Evolutionary conservation across 1,140 invertebrate genomes (phyloP).

Genomic region (Marisa cornuarietis): DNA sequence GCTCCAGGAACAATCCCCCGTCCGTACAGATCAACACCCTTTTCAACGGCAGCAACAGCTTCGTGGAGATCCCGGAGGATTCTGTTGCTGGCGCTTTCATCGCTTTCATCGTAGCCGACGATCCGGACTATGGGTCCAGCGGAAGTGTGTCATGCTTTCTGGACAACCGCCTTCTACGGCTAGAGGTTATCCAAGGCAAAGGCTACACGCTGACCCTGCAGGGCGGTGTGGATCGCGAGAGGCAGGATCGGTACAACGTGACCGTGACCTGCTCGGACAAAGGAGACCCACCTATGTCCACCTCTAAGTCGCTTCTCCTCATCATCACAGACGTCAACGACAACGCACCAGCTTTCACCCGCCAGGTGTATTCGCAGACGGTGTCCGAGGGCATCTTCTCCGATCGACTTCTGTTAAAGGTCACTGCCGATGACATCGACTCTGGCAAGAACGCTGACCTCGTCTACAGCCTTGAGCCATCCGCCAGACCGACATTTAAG

Average conservation of each 20-base stretch:
- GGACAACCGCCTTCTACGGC: slow-evolving; percentile 27
- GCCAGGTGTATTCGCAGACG: slow-evolving; percentile 69
- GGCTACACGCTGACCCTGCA: slow-evolving; percentile 45
- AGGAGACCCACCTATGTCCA: slow-evolving; percentile 35
- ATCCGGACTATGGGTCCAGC: slow-evolving; percentile 44
- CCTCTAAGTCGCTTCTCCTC: slow-evolving; percentile 82
- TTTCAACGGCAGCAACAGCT: slow-evolving; percentile 36
- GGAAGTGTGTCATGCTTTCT: slow-evolving; percentile 46
- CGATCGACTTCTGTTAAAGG: slow-evolving; percentile 67
- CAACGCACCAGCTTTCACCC: slow-evolving; percentile 37
- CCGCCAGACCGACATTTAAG: slow-evolving; percentile 18
- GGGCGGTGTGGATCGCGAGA: slow-evolving; percentile 80
- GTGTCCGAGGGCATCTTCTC: slow-evolving; percentile 68
- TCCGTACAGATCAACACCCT: slow-evolving; percentile 73
- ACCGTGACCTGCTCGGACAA: slow-evolving; percentile 71
- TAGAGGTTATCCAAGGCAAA: slow-evolving; percentile 34
- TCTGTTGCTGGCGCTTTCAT: slow-evolving; percentile 41
- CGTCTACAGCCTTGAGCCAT: slow-evolving; percentile 28
- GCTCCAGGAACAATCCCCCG: slow-evolving; percentile 42
- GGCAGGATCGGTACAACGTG: slow-evolving; percentile 76
- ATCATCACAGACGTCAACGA: slow-evolving; percentile 69
- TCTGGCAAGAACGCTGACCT: slow-evolving; percentile 73
- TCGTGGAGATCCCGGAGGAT: slow-evolving; percentile 71
- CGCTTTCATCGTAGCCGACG: slow-evolving; percentile 46
- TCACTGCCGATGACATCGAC: slow-evolving; percentile 83